Evolutionary conservation across 2,797 vertebrate genomes (phyloP), one percentile per base, ranked within the genome.

Genomic region (Alfaro cultratus): DNA sequence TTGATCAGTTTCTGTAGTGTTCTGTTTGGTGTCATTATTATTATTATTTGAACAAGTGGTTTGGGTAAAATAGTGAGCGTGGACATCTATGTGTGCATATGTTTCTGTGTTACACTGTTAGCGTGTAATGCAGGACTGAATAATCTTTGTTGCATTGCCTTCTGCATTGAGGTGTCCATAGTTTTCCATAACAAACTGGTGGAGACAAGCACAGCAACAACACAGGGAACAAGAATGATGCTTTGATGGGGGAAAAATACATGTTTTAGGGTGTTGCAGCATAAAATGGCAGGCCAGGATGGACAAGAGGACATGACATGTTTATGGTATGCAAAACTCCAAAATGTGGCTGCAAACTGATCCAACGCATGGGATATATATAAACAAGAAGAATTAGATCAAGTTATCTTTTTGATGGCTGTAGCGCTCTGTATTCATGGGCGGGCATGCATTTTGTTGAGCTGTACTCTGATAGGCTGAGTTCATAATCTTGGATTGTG

Each of bases 1-100:
- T 96, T 94, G 93, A 94, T 94, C 93, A 94, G 93, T 95, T 94
- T 92, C 86, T 93, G 91, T 94, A 92, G 91, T 93, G 91, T 94
- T 95, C 85, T 93, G 91, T 93, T 93, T 95, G 89, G 89, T 95
- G 93, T 94, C 79, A 89, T 92, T 94, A 94, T 93, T 94, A 94
- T 92, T 94, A 94, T 93, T 82, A 90, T 93, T 90, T 92, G 85
- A 94, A 86, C 91, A 88, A 87, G 87, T 79, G 86, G 87, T 92
- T 91, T 89, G 90, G 89, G 91, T 90, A 85, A 77, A 90, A 77
- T 86, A 92, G 85, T 90, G 86, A 91, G 87, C 87, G 88, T 91
- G 90, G 84, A 82, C 84, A 84, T 92, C 87, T 85, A 60, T 92
- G 87, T 93, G 92, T 92, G 86, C 87, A 79, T 89, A 84, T 90